These are phyloP conservation scores for Acyrthosiphon pisum DNA, from an alignment of 1,140 invertebrate species.

Conservation along the genomic window DNA sequence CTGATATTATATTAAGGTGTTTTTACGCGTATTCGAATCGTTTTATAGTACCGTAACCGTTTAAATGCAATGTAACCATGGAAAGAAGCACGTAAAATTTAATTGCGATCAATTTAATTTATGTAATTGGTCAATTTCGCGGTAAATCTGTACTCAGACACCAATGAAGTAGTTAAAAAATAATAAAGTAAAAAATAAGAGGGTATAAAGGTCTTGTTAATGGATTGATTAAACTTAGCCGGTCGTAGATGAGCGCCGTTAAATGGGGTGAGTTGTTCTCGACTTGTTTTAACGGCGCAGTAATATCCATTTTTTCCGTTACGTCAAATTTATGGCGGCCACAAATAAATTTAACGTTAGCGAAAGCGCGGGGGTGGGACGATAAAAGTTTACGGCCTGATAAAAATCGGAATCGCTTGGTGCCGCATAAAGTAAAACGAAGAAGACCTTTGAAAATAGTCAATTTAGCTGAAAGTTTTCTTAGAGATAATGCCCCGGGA, in stretches of 20 bases:
- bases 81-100: background rate
- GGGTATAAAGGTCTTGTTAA: conserved; percentile 35
- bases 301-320: conserved; percentile 55
- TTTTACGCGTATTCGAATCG: background rate
- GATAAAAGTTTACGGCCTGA: conserved; percentile 57
- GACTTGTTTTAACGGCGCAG: conserved; percentile 43
- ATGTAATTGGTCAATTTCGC: conserved; percentile 27
- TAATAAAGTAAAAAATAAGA: conserved; percentile 40
- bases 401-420: conserved; percentile 56
- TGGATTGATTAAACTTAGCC: conserved; percentile 31
- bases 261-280: conserved; percentile 51
- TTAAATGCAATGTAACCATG: background rate
- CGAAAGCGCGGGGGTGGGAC: background rate
- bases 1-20: background rate
- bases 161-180: background rate
- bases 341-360: conserved; percentile 52
- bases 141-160: conserved; percentile 42
- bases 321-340: conserved; percentile 25
- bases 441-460: conserved; percentile 56
- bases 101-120: conserved; percentile 33
- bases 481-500: conserved; percentile 48
- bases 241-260: conserved; percentile 17
- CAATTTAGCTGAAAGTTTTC: conserved; percentile 57
- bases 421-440: conserved; percentile 55
- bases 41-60: background rate